These are phyloP conservation scores for Brachionus manjavacas DNA, from an alignment of 1,140 invertebrate species.

Conservation along the genomic window DNA sequence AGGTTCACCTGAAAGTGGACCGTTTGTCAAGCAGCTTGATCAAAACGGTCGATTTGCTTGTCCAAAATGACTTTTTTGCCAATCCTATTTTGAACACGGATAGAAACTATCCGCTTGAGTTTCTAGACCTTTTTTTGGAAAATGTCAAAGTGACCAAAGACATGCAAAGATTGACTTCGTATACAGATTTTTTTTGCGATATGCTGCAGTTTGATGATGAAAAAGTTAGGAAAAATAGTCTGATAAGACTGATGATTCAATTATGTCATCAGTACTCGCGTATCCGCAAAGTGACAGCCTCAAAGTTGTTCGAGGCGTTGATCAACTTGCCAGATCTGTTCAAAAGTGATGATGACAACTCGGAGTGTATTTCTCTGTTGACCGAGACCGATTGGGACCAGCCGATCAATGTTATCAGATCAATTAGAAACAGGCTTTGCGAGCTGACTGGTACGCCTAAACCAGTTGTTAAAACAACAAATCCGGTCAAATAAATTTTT, in stretches of 20 bases:
- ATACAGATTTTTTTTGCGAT: slow-evolving; percentile 33
- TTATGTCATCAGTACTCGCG: slow-evolving; percentile 25
- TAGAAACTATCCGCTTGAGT: slow-evolving; percentile 1
- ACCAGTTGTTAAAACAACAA: neutral
- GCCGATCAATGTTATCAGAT: neutral
- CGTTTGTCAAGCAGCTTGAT: slow-evolving; percentile 10
- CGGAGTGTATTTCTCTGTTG: slow-evolving; percentile 7
- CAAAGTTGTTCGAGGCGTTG: slow-evolving; percentile 31
- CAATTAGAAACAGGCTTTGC: slow-evolving; percentile 16
- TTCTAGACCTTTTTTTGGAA: slow-evolving; percentile 1
- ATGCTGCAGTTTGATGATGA: slow-evolving; percentile 38
- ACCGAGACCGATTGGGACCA: slow-evolving; percentile 39
- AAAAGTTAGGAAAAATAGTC: neutral
- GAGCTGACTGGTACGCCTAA: slow-evolving; percentile 24
- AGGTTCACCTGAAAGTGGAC: neutral
- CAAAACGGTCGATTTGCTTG: slow-evolving; percentile 28
- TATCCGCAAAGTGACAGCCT: neutral
- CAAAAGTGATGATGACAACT: neutral
- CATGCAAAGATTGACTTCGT: slow-evolving; percentile 3
- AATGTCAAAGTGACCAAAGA: slow-evolving; percentile 16
- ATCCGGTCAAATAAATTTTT: neutral
- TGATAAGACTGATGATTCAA: slow-evolving; percentile 14
- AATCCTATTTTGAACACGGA: neutral
- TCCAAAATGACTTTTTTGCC: slow-evolving; percentile 27
- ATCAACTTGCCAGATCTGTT: slow-evolving; percentile 29